Base-by-base conservation (phyloP, 1,140 invertebrate species). In the Ctenoplectra terminalis region DNA sequence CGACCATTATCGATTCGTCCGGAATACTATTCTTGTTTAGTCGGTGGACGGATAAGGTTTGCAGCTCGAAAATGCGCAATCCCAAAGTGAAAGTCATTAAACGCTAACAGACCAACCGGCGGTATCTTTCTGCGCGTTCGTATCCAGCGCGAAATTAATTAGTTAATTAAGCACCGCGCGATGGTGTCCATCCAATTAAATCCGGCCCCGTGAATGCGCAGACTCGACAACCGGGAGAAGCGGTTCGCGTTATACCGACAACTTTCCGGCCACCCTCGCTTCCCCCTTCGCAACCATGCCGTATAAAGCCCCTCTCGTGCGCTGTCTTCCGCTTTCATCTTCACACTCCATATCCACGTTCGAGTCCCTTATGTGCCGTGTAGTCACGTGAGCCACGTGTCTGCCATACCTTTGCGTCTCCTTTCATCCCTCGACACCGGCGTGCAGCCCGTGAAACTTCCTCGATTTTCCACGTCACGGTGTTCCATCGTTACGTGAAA, bases 101-200 rank as follows among this genome's bases (percentile, higher is more conserved):
- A 86, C 9, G 43, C 20, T 5, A 50, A 58, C 74, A 17, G 50
- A 34, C 26, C 56, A 80, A 63, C 64, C 84, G 74, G 83, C 83
- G 76, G 52, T 79, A 79, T 82, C 74, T 84, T 82, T 84, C 81
- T 71, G 83, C 86, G 84, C 87, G 85, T 89, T 90, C 88, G 88
- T 90, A 86, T 88, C 66, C 84, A 76, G 87, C 86, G 90, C 89
- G 89, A 93, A 93, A 92, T 93, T 92, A 93, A 93, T 93, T 93
- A 92, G 90, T 92, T 92, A 90, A 93, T 93, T 93, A 92, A 92
- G 87, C 89, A 90, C 82, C 85, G 79, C 82, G 87, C 87, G 72
- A 91, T 87, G 90, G 84, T 90, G 90, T 92, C 90, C 82, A 84
- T 93, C 92, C 91, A 93, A 93, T 93, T 93, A 93, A 93, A 93